phyloP scores from a whole-genome alignment of 2,113 vertebrate species.

The Corvus moneduloides region DNA sequence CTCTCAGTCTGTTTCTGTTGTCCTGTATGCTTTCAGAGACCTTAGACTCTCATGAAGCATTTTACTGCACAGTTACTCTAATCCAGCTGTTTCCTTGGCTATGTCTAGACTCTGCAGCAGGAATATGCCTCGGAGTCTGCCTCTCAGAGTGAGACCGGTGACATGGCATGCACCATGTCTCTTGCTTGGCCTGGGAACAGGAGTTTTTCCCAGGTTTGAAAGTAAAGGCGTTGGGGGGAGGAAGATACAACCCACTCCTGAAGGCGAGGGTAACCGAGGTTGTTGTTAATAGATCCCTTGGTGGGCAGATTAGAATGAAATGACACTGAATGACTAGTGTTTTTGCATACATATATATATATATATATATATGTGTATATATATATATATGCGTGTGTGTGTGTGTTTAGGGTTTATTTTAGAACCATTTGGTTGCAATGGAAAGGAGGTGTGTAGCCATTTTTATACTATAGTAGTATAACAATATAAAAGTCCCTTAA shows the following conservation, averaged over 20 bases:
- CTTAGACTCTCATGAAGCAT: neutral
- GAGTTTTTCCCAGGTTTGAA: neutral
- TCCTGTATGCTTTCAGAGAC: neutral
- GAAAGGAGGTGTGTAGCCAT: neutral
- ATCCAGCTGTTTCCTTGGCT: neutral
- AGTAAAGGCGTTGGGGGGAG: fast-evolving
- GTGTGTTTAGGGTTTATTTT: neutral
- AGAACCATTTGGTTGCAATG: neutral
- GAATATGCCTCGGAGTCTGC: neutral
- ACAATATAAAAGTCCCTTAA: neutral
- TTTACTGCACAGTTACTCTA: neutral
- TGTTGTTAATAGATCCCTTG: neutral
- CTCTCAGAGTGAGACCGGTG: neutral
- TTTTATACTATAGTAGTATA: neutral
- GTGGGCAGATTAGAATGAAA: neutral
- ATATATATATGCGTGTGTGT: no score
- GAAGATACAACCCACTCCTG: neutral
- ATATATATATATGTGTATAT: no score
- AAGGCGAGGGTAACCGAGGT: neutral
- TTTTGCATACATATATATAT: neutral
- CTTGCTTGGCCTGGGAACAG: neutral
- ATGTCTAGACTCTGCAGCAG: neutral
- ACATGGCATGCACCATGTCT: neutral
- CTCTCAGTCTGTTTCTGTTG: neutral
- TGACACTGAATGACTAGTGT: neutral